A percentile compares a stretch with the other conserved stretches of the same genome.
Conservation (phyloP, 53 echinoderm and acorn worm genomes). For the Stichopus horrens region DNA sequence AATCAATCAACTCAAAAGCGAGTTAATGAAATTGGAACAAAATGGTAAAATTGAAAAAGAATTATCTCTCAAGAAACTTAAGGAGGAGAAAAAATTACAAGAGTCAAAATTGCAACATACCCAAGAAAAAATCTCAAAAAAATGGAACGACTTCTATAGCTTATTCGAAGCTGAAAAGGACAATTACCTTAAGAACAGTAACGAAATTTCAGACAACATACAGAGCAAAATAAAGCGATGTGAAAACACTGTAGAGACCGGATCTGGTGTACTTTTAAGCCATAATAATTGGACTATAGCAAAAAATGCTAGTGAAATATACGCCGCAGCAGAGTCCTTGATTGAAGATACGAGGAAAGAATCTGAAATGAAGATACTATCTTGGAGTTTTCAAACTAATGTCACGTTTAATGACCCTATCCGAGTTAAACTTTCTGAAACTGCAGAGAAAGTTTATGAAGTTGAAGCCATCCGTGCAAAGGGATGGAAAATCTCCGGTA, state of each 20-base stretch:
- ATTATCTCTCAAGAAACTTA: too few relatives aligned
- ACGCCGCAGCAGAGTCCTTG: background rate
- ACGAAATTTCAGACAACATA: background rate
- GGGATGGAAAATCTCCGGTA: background rate
- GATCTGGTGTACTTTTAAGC: background rate
- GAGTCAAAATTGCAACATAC: too few relatives aligned
- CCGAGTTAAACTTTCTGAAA: background rate
- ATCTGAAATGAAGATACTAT: background rate
- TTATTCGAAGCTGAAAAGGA: too few relatives aligned
- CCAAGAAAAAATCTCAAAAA: too few relatives aligned
- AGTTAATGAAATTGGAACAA: too few relatives aligned
- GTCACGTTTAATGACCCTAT: background rate
- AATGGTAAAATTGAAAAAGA: too few relatives aligned
- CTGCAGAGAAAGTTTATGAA: background rate
- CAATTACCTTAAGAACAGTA: too few relatives aligned
- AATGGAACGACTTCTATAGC: too few relatives aligned
- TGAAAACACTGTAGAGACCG: background rate
- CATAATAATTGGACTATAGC: conserved; percentile 19
- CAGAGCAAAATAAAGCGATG: background rate
- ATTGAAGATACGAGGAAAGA: background rate
- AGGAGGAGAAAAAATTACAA: too few relatives aligned
- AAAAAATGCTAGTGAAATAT: background rate
- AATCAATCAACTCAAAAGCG: too few relatives aligned
- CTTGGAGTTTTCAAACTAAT: background rate
- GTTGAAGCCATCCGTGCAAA: background rate